Base-by-base conservation (phyloP, 2,888 invertebrate genomes). In the Drosophila picticornis region DNA sequence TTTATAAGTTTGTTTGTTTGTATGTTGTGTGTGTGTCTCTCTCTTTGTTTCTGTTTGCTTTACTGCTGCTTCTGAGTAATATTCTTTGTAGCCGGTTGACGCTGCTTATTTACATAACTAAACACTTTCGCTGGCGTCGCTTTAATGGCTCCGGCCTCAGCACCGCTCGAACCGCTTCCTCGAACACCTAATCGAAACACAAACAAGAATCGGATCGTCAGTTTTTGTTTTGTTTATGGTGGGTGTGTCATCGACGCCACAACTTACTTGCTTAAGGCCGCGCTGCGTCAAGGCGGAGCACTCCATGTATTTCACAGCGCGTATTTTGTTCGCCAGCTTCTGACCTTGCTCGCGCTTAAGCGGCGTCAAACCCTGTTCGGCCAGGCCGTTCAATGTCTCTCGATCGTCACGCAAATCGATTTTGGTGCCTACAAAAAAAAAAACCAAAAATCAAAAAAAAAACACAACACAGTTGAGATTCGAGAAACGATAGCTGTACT, bases 301-400 rank as follows among this genome's bases (percentile, higher is more conserved):
- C 94, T 99, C 99, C 96, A 99, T 97, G 93, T 99, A 99, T 95
- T 98, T 99, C 67, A 99, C 98, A 83, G 99, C 99, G 93, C 99
- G 96, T 92, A 99, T 97, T 96, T 99, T 99, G 93, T 99, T 98
- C 51, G 99, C 98, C 94, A 99, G 94, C 94, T 99, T 99, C 93
- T 99, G 98, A 70, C 99, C 99, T 94, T 99, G 99, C 94, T 99
- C 99, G 87, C 99, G 95, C 94, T 99, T 99, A 76, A 99, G 96
- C 22, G 99, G 99, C 84, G 98, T 97, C 92, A 99, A 95, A 71
- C 99, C 98, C 94, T 98, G 98, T 93, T 98, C 98, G 50, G 98
- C 96, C 80, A 99, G 94, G 78, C 96, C 95, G 91, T 97, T 97
- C 79, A 99, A 94, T 5, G 99, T 98, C 94, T 99, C 99, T 92